Evolutionary conservation across 1,140 invertebrate species (phyloP).

Genomic region (Conus ventricosus): DNA sequence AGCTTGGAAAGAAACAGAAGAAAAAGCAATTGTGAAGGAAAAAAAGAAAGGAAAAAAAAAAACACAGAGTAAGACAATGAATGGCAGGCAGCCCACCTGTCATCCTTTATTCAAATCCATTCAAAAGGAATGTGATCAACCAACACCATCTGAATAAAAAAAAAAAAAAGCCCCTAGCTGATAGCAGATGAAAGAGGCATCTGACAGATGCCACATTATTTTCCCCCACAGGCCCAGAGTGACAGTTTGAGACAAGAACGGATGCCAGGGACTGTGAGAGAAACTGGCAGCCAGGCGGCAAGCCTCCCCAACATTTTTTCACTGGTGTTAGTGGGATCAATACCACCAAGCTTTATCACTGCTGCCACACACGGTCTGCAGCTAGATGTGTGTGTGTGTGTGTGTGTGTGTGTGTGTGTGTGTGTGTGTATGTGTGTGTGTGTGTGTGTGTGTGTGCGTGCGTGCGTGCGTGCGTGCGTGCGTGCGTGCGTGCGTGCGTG

Average conservation of each 20-base stretch:
- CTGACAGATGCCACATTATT: not conserved
- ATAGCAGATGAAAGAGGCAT: not conserved
- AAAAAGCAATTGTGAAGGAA: not conserved
- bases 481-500: conserved; percentile 11
- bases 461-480: conserved; percentile 4
- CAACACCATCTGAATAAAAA: not conserved
- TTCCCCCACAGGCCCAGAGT: not conserved
- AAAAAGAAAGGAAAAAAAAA: not conserved
- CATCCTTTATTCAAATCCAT: too few species aligned
- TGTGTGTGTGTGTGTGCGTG: conserved; percentile 23
- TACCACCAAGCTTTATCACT: not conserved
- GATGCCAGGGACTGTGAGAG: not conserved
- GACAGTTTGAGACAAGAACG: too few species aligned
- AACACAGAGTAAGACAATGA: not conserved
- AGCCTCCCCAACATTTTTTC: not conserved
- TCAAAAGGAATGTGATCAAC: too few species aligned
- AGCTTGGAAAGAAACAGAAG: not conserved
- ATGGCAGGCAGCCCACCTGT: too few species aligned
- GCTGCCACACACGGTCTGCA: not conserved
- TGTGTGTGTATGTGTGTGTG: conserved; percentile 8
- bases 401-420: not conserved
- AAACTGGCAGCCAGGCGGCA: not conserved
- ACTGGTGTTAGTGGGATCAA: not conserved
- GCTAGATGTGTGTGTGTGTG: not conserved
- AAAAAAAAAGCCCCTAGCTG: not conserved